A percentile compares a stretch with the other conserved stretches of the same genome.
These are phyloP conservation scores for Falco concolor DNA, from an alignment of 2,797 vertebrate genomes.

Conservation along the genomic window DNA sequence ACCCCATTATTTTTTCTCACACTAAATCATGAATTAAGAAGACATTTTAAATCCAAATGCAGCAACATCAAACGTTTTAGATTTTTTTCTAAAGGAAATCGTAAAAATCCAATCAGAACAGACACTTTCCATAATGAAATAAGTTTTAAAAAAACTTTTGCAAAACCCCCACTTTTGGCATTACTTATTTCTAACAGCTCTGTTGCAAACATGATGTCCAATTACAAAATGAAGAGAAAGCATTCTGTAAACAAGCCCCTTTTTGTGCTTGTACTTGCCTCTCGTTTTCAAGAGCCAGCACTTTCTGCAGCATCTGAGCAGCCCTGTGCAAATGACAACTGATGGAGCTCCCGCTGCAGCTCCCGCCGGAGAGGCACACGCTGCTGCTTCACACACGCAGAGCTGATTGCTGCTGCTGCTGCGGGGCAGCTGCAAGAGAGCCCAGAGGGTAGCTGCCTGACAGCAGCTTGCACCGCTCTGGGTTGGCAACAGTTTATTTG, in stretches of 20 bases:
- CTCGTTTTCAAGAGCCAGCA: neutral
- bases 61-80: neutral
- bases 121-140: neutral
- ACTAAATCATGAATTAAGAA: neutral
- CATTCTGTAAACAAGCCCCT: neutral
- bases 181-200: neutral
- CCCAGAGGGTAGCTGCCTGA: neutral
- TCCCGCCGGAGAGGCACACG: rapidly evolving
- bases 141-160: neutral
- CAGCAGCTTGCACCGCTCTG: neutral
- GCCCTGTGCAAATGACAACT: too few species aligned
- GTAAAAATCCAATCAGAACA: neutral
- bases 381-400: rapidly evolving
- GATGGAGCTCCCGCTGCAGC: neutral
- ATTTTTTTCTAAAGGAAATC: neutral
- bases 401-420: neutral
- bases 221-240: neutral
- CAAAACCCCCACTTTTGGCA: neutral
- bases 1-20: neutral
- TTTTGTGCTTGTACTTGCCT: too few species aligned
- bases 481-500: neutral
- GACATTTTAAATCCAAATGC: neutral
- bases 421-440: neutral
- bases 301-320: neutral
- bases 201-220: neutral